Evolutionary conservation across 2,113 vertebrate species (phyloP).

Genomic region (Macrotus californicus): DNA sequence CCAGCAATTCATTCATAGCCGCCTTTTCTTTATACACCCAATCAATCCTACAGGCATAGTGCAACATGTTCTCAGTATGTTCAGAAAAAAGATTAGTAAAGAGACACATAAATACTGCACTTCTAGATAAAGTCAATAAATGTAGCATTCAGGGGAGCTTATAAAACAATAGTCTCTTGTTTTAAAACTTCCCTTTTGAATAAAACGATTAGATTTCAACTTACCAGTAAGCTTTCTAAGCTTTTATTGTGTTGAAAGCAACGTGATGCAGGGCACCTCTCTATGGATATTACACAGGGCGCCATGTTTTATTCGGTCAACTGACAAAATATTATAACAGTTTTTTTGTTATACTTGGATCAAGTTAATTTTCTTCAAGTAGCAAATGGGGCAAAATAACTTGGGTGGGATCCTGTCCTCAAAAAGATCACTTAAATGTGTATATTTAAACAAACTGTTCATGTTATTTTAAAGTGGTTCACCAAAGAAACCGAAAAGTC

Average conservation of each 20-base stretch:
- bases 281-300: not conserved
- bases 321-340: not conserved
- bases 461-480: not conserved
- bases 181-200: slow-evolving; percentile 26
- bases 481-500: not conserved
- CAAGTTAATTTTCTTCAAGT: not conserved
- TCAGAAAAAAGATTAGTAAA: slow-evolving; percentile 31
- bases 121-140: slow-evolving; percentile 35
- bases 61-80: not conserved
- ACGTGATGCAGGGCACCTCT: not conserved
- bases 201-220: slow-evolving; percentile 28
- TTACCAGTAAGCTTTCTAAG: not conserved
- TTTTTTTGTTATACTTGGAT: not conserved
- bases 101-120: not conserved
- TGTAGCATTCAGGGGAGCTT: not conserved
- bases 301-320: not conserved
- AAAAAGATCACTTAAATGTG: not conserved
- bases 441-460: not conserved
- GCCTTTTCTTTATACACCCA: slow-evolving; percentile 48
- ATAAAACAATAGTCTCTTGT: slow-evolving; percentile 1
- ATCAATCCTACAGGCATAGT: not conserved
- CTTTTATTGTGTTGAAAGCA: not conserved
- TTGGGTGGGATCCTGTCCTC: not conserved
- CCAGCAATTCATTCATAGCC: slow-evolving; percentile 30
- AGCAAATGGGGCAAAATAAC: not conserved